A percentile compares a stretch with the other conserved stretches of the same genome.
Conservation (phyloP, 2,113 vertebrate species). For the Cairina moschata region DNA sequence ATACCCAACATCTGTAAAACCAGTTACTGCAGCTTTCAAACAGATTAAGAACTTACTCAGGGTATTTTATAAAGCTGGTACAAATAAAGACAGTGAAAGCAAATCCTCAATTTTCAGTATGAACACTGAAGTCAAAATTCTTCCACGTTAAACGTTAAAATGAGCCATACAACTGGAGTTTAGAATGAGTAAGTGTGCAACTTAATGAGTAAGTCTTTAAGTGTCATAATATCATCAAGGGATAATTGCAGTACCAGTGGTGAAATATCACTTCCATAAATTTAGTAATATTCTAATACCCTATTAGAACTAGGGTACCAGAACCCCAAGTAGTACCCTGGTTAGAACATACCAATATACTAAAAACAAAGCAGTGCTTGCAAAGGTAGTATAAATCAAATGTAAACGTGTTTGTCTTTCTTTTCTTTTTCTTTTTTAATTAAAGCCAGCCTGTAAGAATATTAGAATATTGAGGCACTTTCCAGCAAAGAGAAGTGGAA, state of each 20-base stretch:
- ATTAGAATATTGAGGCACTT: background rate
- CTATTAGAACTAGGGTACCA: background rate
- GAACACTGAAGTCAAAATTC: conserved; percentile 32
- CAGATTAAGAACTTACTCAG: background rate
- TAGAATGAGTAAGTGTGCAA: background rate
- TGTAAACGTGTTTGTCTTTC: background rate
- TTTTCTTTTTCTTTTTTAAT: background rate
- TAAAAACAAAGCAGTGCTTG: background rate
- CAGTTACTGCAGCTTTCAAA: conserved; percentile 3
- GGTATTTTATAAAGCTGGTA: background rate
- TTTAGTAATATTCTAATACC: background rate
- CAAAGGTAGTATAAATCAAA: background rate
- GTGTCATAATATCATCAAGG: background rate
- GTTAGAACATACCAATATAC: background rate
- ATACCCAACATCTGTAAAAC: conserved; percentile 3
- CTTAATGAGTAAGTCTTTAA: background rate
- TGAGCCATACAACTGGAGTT: background rate
- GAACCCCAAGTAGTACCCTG: too few relatives aligned
- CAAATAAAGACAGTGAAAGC: background rate
- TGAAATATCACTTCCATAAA: background rate
- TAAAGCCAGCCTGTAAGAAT: background rate
- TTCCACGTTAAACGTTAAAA: background rate
- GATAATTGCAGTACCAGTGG: background rate
- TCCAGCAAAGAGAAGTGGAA: background rate
- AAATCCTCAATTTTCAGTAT: background rate